Percentiles rank a stretch among this genome's conserved stretches.
Conservation (phyloP, 1,140 invertebrate species). For the Popillia japonica region DNA sequence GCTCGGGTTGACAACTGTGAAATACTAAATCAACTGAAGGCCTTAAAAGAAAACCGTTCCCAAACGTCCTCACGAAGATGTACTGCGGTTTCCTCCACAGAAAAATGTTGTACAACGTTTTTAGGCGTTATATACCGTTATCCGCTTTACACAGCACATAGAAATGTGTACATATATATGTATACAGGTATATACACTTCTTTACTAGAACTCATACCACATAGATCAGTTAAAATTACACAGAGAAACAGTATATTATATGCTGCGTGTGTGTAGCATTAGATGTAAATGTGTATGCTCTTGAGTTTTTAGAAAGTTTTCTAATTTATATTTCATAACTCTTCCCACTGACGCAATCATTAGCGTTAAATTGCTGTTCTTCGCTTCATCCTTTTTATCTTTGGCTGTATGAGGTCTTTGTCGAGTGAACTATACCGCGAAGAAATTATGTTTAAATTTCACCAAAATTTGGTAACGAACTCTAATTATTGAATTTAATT, state of each 20-base stretch:
- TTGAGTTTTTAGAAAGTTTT: constrained; percentile 36
- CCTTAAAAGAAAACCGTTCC: constrained; percentile 52
- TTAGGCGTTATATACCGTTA: constrained; percentile 24
- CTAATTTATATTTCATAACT: constrained; percentile 33
- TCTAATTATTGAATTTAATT: background rate
- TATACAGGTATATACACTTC: background rate
- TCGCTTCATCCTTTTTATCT: background rate
- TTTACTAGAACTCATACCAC: background rate
- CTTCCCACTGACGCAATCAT: constrained; percentile 22
- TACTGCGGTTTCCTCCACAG: constrained; percentile 50
- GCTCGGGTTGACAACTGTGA: constrained; percentile 49
- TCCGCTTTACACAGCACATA: background rate
- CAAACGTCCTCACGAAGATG: constrained; percentile 52
- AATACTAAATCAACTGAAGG: constrained; percentile 51
- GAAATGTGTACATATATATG: too few species aligned
- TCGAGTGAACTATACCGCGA: background rate
- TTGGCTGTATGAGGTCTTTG: background rate
- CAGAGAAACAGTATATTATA: background rate
- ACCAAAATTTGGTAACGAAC: constrained; percentile 2
- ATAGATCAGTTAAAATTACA: background rate
- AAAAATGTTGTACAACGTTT: constrained; percentile 23
- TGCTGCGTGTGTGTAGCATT: background rate
- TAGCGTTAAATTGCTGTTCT: constrained; percentile 26
- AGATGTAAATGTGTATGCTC: constrained; percentile 16
- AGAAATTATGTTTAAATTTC: background rate